Evolutionary conservation across 2,888 invertebrate species (phyloP).

Genomic region (Caenorhabditis doughertyi): DNA sequence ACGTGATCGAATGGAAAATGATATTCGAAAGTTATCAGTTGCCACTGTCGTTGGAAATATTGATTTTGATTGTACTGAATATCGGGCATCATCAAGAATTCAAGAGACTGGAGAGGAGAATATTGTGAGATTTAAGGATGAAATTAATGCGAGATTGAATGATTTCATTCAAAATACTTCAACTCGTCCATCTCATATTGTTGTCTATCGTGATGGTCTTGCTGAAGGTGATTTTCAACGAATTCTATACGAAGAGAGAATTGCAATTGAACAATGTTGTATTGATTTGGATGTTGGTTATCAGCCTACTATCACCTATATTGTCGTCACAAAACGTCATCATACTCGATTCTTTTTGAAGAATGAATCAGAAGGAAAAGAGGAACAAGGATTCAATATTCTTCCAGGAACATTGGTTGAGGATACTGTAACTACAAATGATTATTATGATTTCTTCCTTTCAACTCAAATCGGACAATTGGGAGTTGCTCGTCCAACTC

Average conservation of each 20-base stretch:
- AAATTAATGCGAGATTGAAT: too few species aligned
- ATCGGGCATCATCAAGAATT: too few species aligned
- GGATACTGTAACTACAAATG: constrained; percentile 71
- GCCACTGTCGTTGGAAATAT: too few species aligned
- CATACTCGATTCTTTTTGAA: too few species aligned
- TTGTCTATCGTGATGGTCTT: constrained; percentile 60
- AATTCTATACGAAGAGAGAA: constrained; percentile 53
- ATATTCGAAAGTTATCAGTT: constrained; percentile 79
- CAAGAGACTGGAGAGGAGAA: too few species aligned
- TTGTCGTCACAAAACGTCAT: too few species aligned
- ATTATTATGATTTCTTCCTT: too few species aligned
- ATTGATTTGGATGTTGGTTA: neutral
- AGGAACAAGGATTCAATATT: constrained; percentile 60
- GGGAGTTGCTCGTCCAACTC: constrained; percentile 85
- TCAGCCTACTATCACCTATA: constrained; percentile 43
- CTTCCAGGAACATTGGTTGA: constrained; percentile 79
- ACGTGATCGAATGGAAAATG: constrained; percentile 85
- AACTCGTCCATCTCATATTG: constrained; percentile 38
- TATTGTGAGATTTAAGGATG: too few species aligned
- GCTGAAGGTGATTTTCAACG: constrained; percentile 51
- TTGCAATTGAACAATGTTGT: constrained; percentile 20
- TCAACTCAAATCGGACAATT: too few species aligned
- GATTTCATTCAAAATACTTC: constrained; percentile 18
- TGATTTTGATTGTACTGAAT: too few species aligned
- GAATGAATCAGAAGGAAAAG: too few species aligned